Evolutionary conservation across 2,797 vertebrate genomes (phyloP).

Genomic region (Acestrorhynchus altus): DNA sequence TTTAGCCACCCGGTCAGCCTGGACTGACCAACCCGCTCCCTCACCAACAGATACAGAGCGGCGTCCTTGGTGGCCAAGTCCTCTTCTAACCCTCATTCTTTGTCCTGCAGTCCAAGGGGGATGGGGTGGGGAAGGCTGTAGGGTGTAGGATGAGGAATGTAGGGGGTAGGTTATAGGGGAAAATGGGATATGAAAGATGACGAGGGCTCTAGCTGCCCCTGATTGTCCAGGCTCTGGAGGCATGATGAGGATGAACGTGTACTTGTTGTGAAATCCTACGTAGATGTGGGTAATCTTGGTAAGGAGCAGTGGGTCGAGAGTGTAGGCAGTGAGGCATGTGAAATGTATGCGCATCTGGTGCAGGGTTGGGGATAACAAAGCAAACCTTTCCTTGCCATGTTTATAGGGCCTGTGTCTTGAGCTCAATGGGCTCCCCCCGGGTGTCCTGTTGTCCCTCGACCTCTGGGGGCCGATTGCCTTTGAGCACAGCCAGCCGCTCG

Average conservation of each 20-base stretch:
- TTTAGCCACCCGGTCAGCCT: conserved; percentile 68
- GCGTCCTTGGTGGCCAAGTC: conserved; percentile 69
- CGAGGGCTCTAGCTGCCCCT: conserved; percentile 53
- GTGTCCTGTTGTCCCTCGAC: conserved; percentile 81
- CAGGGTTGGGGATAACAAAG: conserved; percentile 60
- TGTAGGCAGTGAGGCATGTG: conserved; percentile 29
- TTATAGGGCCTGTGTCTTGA: conserved; percentile 91
- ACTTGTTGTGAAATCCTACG: conserved; percentile 16
- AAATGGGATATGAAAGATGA: conserved; percentile 42
- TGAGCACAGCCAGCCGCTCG: conserved; percentile 90
- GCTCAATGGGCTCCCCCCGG: conserved; percentile 87
- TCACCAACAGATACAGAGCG: conserved; percentile 63
- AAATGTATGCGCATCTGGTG: conserved; percentile 44
- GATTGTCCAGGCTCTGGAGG: conserved; percentile 62
- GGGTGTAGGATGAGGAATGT: conserved; percentile 35
- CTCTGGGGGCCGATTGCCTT: conserved; percentile 81
- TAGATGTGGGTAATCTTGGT: conserved; percentile 22
- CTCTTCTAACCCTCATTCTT: conserved; percentile 72
- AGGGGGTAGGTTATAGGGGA: conserved; percentile 29
- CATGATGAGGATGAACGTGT: conserved; percentile 46
- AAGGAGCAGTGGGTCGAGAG: conserved; percentile 25
- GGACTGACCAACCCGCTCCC: conserved; percentile 54
- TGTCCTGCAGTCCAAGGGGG: conserved; percentile 67
- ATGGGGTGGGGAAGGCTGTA: conserved; percentile 32
- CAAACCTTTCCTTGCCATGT: conserved; percentile 63